phyloP scores from a whole-genome alignment of 2,113 vertebrate species.

The Oncorhynchus clarkii region DNA sequence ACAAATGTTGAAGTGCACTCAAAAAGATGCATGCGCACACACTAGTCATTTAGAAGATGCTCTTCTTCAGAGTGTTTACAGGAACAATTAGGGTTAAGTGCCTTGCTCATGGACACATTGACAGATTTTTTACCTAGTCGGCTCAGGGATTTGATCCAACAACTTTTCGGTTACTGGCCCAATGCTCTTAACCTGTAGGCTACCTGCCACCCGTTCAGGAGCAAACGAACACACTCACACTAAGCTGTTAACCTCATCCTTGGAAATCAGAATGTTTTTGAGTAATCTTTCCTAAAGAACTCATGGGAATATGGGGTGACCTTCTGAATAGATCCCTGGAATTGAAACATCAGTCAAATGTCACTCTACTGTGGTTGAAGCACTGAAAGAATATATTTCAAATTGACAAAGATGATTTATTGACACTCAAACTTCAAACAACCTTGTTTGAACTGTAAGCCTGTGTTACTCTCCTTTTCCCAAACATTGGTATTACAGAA shows the following conservation, averaged over 20 bases:
- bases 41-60: not conserved
- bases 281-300: constrained; percentile 13
- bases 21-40: not conserved
- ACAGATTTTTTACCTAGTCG: too few species aligned
- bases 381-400: constrained; percentile 17
- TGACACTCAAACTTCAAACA: constrained; percentile 43
- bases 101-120: too few species aligned
- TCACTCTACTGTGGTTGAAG: constrained; percentile 17
- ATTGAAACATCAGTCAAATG: constrained; percentile 35
- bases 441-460: constrained; percentile 39
- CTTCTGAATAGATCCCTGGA: constrained; percentile 29
- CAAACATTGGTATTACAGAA: constrained; percentile 6
- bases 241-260: constrained; percentile 14
- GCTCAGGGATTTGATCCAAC: too few species aligned
- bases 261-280: constrained; percentile 26
- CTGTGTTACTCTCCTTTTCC: constrained; percentile 23
- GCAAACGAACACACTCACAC: constrained; percentile 32
- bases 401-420: constrained; percentile 44
- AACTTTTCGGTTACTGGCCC: too few species aligned
- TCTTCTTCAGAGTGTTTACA: not conserved
- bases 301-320: not conserved
- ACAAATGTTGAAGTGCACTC: not conserved
- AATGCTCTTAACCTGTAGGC: too few species aligned
- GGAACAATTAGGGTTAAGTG: too few species aligned
- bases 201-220: not conserved